Evolutionary conservation across 1,140 invertebrate genomes (phyloP).

Genomic region (Yoshiicerus persimilis): DNA sequence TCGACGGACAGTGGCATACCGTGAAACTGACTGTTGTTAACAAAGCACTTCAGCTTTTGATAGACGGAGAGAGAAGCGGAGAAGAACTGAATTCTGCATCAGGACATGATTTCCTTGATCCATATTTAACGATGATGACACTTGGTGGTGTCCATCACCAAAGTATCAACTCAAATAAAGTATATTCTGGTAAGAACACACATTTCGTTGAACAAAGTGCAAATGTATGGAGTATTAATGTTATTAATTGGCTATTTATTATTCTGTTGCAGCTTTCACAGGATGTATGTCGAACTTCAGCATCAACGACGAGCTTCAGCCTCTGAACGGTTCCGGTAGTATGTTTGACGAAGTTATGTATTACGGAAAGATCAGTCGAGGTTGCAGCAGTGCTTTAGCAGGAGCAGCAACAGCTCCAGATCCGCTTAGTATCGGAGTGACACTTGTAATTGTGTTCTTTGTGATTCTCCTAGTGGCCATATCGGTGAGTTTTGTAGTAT

Average conservation of each 20-base stretch:
- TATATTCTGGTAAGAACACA: slow-evolving; percentile 33
- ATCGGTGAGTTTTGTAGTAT: slow-evolving; percentile 83
- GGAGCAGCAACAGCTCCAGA: slow-evolving; percentile 71
- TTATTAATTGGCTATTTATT: neutral
- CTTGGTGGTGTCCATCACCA: slow-evolving; percentile 69
- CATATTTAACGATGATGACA: slow-evolving; percentile 76
- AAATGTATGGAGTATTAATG: neutral
- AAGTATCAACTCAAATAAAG: slow-evolving; percentile 57
- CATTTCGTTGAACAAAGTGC: neutral
- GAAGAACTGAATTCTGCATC: slow-evolving; percentile 80
- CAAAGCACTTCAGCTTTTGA: slow-evolving; percentile 67
- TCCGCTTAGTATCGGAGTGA: slow-evolving; percentile 85
- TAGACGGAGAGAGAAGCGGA: slow-evolving; percentile 71
- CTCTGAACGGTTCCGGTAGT: slow-evolving; percentile 80
- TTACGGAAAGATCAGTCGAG: slow-evolving; percentile 52
- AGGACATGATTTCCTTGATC: slow-evolving; percentile 88
- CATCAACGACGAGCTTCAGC: slow-evolving; percentile 84
- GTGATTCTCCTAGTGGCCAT: slow-evolving; percentile 84
- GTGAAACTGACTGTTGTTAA: slow-evolving; percentile 64
- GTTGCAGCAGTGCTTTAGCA: slow-evolving; percentile 65
- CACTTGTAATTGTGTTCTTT: slow-evolving; percentile 91
- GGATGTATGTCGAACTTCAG: slow-evolving; percentile 88
- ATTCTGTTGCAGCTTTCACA: slow-evolving; percentile 65
- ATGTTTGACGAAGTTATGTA: slow-evolving; percentile 69
- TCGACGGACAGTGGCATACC: slow-evolving; percentile 85